Base-by-base conservation (phyloP, 2,797 vertebrate species). In the Mormyrus proboscirostris region DNA sequence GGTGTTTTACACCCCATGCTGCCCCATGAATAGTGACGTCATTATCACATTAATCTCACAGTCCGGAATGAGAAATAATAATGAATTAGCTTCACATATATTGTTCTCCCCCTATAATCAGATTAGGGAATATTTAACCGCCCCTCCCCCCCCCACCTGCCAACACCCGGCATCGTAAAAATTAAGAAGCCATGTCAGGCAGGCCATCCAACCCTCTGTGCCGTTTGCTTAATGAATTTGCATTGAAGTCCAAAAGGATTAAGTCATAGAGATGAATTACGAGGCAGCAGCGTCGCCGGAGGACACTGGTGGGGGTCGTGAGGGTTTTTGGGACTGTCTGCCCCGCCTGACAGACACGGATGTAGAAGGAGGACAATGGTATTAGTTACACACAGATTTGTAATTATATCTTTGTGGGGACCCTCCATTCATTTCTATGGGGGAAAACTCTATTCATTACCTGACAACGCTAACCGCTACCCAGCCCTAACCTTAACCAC, bases 91-190 rank as follows among this genome's bases (percentile, higher is more conserved):
- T n/a, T 89, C 86, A 49, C 14, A 49, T 83, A 88, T 88, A 82
- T 84, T 88, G 49, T 89, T 83, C 53, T 90, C 87, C 10, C 47
- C 8, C 53, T 83, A 55, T 90, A 90, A 90, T 88, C 86, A 51
- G 12, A 88, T 88, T 73, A 51, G 25, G 55, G 25, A 57, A 90
- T 90, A 90, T 88, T 83, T 44, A 76, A 33, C 29, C 29, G 29
- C 49, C 53, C 0, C 65, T 10, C 25, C 62, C 25, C 25, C 59
- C 65, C 19, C 38, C 69, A n/a, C 16, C 38, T 25, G 51, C 51
- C 25, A n/a, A 79, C 16, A 51, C 73, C 53, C 29, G 69, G 55
- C 47, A 76, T 33, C 19, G 49, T 16, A 59, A 62, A 88, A 62
- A 19, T 14, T 88, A 62, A 79, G 53, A 44, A 79, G 16, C 82